Base-by-base conservation (phyloP, 2,888 invertebrate genomes). In the Aphrophora alni region DNA sequence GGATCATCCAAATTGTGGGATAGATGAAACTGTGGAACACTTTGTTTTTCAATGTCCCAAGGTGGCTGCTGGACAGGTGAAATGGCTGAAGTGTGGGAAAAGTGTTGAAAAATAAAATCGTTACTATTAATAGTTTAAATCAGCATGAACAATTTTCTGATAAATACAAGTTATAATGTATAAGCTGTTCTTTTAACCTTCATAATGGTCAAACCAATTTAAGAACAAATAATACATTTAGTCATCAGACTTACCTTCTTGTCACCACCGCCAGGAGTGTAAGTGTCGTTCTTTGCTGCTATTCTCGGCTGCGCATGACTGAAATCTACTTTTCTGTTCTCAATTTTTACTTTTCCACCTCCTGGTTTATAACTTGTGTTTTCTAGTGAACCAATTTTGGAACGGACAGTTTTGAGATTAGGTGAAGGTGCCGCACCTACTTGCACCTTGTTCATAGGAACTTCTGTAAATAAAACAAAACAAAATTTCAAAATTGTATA, bases 361-460 rank as follows among this genome's bases (percentile, higher is more conserved):
- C 96, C 96, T 0, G 97, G 97, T 88, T 94, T 96, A 89, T 97
- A 95, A 82, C 93, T 94, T 33, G 96, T 91, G 88, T 97, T 97
- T n/a, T 95, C 94, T 87, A 97, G 89, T 1, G 97, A 97, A 24
- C 97, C 97, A 86, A 97, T 96, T 90, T 97, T 97, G 27, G 97
- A 97, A 88, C 93, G 94, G n/a, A 96, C 95, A 83, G 94, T 92
- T 90, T 97, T 97, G 86, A 97, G 91, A 88, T 97, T 97, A 28
- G 97, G 98, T 79, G 97, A 97, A 81, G 97, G 97, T 80, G 95
- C 95, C 85, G 95, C 93, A 77, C 98, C 97, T 74, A 97, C 97
- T 91, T 97, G 96, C 83, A 97, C 90, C 90, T 97, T 97, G 88
- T 97, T 97, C 95, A 97, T 97, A 84, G 97, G 96, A 87, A 97